Evolutionary conservation across 2,888 invertebrate species (phyloP), one percentile per base, ranked within the genome.

Genomic region (Sarcophaga rosellei): DNA sequence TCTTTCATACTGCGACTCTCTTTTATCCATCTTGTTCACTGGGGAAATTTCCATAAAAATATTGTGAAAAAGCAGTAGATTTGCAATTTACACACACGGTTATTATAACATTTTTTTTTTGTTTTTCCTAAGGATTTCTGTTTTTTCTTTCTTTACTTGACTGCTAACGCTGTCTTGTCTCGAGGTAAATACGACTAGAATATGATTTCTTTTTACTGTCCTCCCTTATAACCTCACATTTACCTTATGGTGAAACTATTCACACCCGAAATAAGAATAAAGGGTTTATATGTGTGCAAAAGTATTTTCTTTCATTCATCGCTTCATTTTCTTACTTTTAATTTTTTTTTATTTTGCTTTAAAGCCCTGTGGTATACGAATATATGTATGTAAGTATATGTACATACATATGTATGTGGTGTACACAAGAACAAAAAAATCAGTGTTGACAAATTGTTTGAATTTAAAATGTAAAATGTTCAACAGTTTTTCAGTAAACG

Each of bases 21-120:
- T 44, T 35, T 35, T 2, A n/a, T 66, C 3, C 21, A 35, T 45
- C 72, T 65, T 53, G n/a, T 59, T n/a, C 82, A 66, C 69, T 11
- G 23, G 73, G 72, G 68, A 76, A 66, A 82, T 77, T 73, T 65
- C 10, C 53, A n/a, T 11, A 80, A 80, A 80, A 72, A 21, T 53
- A 12, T 53, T 15, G 17, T 4, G 17, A 15, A 1, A 53, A 53
- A 63, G 35, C 53, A 57, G 23, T 17, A 25, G 65, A 72, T 65
- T 23, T 65, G 15, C 3, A 4, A 5, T 53, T 53, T 53, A 12
- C 12, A 53, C 53, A 53, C 17, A 53, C 12, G 53, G 17, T 53
- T 53, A 15, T 15, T 53, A 53, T 15, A n/a, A n/a, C 1, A 15
- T 12, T 5, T 17, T 1, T 53, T 12, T 53, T 53, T 53, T 53